phyloP scores from a whole-genome alignment of 2,888 invertebrate genomes.

The Agrotis exclamationis region DNA sequence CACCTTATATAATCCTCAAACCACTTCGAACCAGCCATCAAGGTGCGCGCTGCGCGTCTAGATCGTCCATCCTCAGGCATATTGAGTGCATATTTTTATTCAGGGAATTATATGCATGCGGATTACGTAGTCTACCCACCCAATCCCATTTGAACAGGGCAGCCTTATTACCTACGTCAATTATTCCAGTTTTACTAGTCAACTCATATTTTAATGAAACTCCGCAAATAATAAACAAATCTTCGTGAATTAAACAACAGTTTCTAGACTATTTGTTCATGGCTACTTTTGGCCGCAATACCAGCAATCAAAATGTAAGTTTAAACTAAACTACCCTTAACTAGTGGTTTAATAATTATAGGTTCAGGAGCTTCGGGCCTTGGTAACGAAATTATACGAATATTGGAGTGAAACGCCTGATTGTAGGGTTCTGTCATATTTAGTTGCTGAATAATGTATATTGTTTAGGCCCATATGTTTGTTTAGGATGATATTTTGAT shows the following conservation, averaged over 20 bases:
- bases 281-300: slow-evolving; percentile 50
- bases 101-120: too few species aligned
- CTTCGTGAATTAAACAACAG: slow-evolving; percentile 12
- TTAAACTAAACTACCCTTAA: slow-evolving; percentile 51
- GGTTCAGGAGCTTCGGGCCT: slow-evolving; percentile 56
- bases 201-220: neutral
- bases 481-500: slow-evolving; percentile 85
- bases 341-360: slow-evolving; percentile 64
- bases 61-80: too few species aligned
- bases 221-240: slow-evolving; percentile 12
- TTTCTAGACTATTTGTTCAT: slow-evolving; percentile 52
- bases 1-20: too few species aligned
- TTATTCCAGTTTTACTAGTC: neutral
- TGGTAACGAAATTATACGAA: slow-evolving; percentile 59
- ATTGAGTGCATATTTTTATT: too few species aligned
- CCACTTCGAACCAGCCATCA: too few species aligned
- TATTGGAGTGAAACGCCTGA: slow-evolving; percentile 66
- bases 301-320: slow-evolving; percentile 54
- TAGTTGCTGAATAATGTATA: slow-evolving; percentile 81
- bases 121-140: too few species aligned
- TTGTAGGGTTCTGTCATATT: slow-evolving; percentile 75
- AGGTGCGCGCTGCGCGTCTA: too few species aligned
- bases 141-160: too few species aligned
- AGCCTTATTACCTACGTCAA: too few species aligned
- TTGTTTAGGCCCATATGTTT: slow-evolving; percentile 80